These are phyloP conservation scores for Catocala sponsa DNA, from an alignment of 2,888 invertebrate genomes.

Conservation along the genomic window DNA sequence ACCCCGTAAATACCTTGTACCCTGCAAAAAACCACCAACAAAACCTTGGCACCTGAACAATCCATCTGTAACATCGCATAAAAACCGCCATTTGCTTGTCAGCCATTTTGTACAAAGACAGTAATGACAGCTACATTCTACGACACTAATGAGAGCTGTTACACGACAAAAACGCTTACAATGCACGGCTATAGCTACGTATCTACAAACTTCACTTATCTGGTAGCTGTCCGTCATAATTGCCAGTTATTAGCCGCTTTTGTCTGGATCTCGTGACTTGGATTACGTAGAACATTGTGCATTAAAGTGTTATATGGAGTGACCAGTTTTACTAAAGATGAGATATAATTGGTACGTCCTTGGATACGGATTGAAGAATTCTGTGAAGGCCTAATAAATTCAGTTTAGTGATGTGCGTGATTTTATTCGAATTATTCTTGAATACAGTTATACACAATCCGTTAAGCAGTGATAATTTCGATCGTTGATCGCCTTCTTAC, in stretches of 20 bases:
- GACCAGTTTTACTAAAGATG: neutral
- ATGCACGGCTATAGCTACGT: neutral
- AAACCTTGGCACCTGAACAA: conserved; percentile 43
- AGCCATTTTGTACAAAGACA: conserved; percentile 51
- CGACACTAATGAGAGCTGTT: conserved; percentile 63
- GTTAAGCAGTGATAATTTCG: too few relatives aligned
- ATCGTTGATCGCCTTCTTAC: too few relatives aligned
- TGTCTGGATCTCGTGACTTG: conserved; percentile 6
- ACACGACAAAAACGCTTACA: conserved; percentile 50
- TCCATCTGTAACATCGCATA: conserved; percentile 45
- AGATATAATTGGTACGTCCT: too few relatives aligned
- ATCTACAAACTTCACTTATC: conserved; percentile 5
- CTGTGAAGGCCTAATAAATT: too few relatives aligned
- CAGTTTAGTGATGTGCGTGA: too few relatives aligned
- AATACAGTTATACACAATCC: too few relatives aligned
- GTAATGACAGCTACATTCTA: conserved; percentile 49
- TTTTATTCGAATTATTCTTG: too few relatives aligned
- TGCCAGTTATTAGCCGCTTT: conserved; percentile 23
- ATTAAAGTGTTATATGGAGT: neutral
- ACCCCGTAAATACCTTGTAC: conserved; percentile 18
- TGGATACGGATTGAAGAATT: too few relatives aligned
- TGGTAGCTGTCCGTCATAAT: conserved; percentile 19
- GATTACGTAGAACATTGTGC: neutral
- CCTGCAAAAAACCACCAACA: conserved; percentile 12
- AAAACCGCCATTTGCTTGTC: conserved; percentile 39